Evolutionary conservation across 2,797 vertebrate genomes (phyloP).

Genomic region (Gymnocypris eckloni): DNA sequence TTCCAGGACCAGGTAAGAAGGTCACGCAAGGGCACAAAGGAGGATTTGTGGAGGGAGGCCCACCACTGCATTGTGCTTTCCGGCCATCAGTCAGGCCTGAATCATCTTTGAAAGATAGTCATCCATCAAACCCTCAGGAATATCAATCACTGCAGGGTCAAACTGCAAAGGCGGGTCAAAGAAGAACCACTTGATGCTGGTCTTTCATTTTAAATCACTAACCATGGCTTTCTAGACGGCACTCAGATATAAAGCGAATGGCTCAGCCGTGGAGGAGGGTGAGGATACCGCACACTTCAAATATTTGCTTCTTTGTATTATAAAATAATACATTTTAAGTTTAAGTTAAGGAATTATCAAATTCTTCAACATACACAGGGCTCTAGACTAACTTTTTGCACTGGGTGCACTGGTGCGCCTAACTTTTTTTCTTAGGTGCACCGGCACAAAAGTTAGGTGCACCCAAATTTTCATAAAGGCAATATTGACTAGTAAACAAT

Average conservation of each 20-base stretch:
- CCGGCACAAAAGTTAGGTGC: too few species aligned
- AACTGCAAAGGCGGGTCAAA: slow-evolving; percentile 24
- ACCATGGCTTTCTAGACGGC: neutral
- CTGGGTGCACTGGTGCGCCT: too few species aligned
- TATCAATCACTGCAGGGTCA: slow-evolving; percentile 38
- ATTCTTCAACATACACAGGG: neutral
- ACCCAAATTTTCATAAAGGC: too few species aligned
- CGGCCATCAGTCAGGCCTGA: slow-evolving; percentile 40
- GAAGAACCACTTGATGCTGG: slow-evolving; percentile 1
- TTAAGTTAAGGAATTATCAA: neutral
- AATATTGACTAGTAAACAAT: too few species aligned
- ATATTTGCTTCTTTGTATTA: neutral
- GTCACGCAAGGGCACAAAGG: neutral
- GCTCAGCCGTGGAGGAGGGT: neutral
- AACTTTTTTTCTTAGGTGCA: too few species aligned
- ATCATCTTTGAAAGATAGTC: slow-evolving; percentile 27
- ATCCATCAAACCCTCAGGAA: slow-evolving; percentile 30
- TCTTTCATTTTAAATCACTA: neutral
- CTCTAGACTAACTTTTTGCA: too few species aligned
- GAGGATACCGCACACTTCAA: neutral
- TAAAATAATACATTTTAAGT: neutral
- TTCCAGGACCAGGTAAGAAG: neutral
- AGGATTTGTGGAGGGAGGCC: neutral
- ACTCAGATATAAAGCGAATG: neutral
- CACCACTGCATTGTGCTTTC: slow-evolving; percentile 11